Conservation (phyloP, 1,140 invertebrate species). For the Calliphora vicina region DNA sequence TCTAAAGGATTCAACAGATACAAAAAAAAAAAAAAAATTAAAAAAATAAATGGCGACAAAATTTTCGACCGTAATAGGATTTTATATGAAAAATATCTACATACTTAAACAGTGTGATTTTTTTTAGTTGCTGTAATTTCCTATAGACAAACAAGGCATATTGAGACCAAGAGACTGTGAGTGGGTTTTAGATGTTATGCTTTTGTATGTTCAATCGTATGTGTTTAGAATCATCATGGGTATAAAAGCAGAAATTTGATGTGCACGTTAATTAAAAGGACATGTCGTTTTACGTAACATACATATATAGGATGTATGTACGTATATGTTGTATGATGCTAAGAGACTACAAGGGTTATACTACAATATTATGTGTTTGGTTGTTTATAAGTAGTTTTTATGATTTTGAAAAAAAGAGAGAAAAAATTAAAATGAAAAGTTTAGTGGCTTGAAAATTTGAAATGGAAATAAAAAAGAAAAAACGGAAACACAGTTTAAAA, state of each 20-base stretch:
- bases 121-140: background rate
- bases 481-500: background rate
- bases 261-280: constrained; percentile 33
- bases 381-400: background rate
- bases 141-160: background rate
- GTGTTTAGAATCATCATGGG: background rate
- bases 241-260: constrained; percentile 8
- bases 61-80: background rate
- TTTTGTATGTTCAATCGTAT: background rate
- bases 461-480: background rate
- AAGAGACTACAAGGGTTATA: background rate
- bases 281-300: background rate
- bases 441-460: background rate
- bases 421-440: background rate
- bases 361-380: background rate
- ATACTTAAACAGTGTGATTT: background rate
- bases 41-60: background rate
- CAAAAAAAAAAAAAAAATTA: background rate
- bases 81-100: background rate
- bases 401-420: background rate
- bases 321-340: background rate
- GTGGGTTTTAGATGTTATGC: background rate
- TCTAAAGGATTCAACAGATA: background rate
- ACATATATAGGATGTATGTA: background rate
- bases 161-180: background rate